Percentiles rank a stretch among this genome's conserved stretches.
phyloP scores from a whole-genome alignment of 2,888 invertebrate species.

The Sialis fuliginosa region DNA sequence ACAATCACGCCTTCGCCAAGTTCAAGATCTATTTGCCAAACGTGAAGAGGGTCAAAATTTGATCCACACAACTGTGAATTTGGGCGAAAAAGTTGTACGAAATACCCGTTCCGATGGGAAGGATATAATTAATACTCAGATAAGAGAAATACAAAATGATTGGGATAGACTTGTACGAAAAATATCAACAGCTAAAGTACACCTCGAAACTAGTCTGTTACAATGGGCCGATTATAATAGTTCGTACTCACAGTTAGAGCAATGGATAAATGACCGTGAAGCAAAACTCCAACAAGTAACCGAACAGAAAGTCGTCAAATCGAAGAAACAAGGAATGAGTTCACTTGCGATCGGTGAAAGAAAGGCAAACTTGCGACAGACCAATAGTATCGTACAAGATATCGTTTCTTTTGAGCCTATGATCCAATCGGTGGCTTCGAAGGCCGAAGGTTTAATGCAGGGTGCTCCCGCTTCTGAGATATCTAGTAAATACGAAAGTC shows the following conservation, averaged over 20 bases:
- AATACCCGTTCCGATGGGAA: conserved; percentile 80
- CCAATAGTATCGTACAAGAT: conserved; percentile 89
- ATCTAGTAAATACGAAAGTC: conserved; percentile 72
- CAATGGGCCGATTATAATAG: conserved; percentile 96
- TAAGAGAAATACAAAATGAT: conserved; percentile 78
- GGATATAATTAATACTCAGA: conserved; percentile 68
- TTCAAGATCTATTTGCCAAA: conserved; percentile 60
- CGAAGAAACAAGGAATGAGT: conserved; percentile 57
- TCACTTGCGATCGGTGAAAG: conserved; percentile 68
- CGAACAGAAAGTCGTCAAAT: conserved; percentile 65
- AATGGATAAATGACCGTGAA: conserved; percentile 89
- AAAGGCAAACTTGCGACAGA: conserved; percentile 76
- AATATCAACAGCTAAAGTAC: conserved; percentile 80
- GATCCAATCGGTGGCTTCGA: conserved; percentile 87
- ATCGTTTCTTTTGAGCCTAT: conserved; percentile 93
- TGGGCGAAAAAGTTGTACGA: conserved; percentile 75
- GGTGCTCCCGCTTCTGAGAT: conserved; percentile 85
- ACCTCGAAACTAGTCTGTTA: conserved; percentile 72
- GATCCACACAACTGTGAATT: conserved; percentile 72
- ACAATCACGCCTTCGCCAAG: conserved; percentile 61
- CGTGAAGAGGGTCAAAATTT: conserved; percentile 78
- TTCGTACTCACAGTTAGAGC: conserved; percentile 77
- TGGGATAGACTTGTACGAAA: conserved; percentile 86
- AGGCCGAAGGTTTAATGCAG: conserved; percentile 82
- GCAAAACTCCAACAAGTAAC: conserved; percentile 80